These are phyloP conservation scores for Hipparchia semele DNA, from an alignment of 2,888 invertebrate genomes.

Conservation along the genomic window DNA sequence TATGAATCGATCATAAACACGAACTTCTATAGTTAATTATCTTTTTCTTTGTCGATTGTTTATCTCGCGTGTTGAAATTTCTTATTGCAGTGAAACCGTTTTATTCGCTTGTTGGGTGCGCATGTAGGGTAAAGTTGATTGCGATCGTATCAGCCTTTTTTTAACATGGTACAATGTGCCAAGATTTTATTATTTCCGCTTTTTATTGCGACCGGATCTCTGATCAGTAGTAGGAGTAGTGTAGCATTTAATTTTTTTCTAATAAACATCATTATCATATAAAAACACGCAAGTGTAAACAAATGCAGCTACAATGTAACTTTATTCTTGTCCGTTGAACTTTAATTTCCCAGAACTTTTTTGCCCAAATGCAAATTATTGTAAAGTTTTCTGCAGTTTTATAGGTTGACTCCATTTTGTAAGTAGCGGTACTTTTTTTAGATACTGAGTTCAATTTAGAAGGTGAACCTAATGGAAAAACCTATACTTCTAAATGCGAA, in stretches of 20 bases:
- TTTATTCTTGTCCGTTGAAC: slow-evolving; percentile 9
- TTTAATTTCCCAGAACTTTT: neutral
- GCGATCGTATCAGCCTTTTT: slow-evolving; percentile 35
- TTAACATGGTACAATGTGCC: slow-evolving; percentile 25
- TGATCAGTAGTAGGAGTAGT: slow-evolving; percentile 19
- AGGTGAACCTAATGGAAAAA: too few relatives aligned
- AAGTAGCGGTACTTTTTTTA: too few relatives aligned
- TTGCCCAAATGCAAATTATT: neutral
- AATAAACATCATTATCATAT: neutral
- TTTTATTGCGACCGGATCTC: slow-evolving; percentile 21
- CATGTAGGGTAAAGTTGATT: slow-evolving; percentile 41
- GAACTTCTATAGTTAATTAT: slow-evolving; percentile 56
- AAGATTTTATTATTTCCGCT: slow-evolving; percentile 22
- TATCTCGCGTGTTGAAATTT: slow-evolving; percentile 49
- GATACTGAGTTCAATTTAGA: too few relatives aligned
- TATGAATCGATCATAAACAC: slow-evolving; percentile 53
- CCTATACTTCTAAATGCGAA: too few relatives aligned
- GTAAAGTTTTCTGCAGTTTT: too few relatives aligned
- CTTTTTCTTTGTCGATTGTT: slow-evolving; percentile 48
- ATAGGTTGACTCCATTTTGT: too few relatives aligned
- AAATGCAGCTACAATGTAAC: neutral
- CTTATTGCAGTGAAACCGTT: slow-evolving; percentile 41
- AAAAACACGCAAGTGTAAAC: neutral
- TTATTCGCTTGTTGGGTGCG: slow-evolving; percentile 41
- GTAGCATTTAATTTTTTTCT: slow-evolving; percentile 13